Evolutionary conservation across 2,888 invertebrate genomes (phyloP).

Genomic region (Polymixis flavicincta): DNA sequence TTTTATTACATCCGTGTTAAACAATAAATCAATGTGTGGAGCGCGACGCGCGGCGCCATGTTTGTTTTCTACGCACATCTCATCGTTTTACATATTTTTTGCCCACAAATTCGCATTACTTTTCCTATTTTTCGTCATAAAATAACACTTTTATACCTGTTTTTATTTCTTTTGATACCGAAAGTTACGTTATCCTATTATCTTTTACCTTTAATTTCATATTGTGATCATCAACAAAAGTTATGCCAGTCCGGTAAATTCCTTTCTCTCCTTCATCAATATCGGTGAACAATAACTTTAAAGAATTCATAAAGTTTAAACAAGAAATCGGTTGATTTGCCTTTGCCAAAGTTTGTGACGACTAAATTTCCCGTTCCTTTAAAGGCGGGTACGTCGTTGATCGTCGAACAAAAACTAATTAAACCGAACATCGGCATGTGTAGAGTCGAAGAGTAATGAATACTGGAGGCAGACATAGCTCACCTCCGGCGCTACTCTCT

Average conservation of each 20-base stretch:
- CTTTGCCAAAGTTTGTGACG: conserved; percentile 53
- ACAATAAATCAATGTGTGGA: conserved; percentile 71
- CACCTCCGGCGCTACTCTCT: conserved; percentile 64
- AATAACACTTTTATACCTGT: conserved; percentile 13
- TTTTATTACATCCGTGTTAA: conserved; percentile 70
- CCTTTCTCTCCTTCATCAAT: conserved; percentile 39
- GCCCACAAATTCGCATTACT: conserved; percentile 34
- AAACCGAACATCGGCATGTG: conserved; percentile 86
- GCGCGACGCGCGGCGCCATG: conserved; percentile 59
- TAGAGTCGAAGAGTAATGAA: conserved; percentile 83
- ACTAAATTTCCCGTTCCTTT: conserved; percentile 73
- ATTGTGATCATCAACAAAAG: conserved; percentile 23
- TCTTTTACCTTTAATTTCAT: conserved; percentile 22
- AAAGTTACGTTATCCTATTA: conserved; percentile 6
- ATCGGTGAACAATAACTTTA: conserved; percentile 39
- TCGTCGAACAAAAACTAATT: conserved; percentile 86
- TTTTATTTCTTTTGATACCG: conserved; percentile 22
- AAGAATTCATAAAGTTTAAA: conserved; percentile 49
- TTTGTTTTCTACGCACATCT: conserved; percentile 66
- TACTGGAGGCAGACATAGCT: conserved; percentile 73
- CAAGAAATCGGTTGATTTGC: conserved; percentile 55
- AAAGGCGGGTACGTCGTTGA: conserved; percentile 73
- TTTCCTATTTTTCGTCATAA: conserved; percentile 38
- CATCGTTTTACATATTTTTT: conserved; percentile 60
- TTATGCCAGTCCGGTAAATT: conserved; percentile 21